A percentile compares a stretch with the other conserved stretches of the same genome.
phyloP scores from a whole-genome alignment of 30 jellyfish, hydroid and myxozoan species.

The Haliclystus octoradiatus region DNA sequence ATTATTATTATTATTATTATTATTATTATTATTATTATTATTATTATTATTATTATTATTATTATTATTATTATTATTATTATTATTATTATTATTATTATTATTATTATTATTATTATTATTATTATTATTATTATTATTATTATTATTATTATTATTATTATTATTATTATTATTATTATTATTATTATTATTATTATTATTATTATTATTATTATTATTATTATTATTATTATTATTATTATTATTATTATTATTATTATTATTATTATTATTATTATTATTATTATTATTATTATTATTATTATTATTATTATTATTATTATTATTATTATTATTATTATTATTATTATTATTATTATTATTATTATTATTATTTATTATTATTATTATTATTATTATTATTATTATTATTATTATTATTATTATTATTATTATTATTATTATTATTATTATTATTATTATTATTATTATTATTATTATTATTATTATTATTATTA shows the following conservation, averaged over 20 bases:
- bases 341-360: too few species aligned
- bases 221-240: background rate
- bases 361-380: too few species aligned
- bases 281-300: too few species aligned
- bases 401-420: too few species aligned
- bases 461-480: too few species aligned
- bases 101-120: background rate
- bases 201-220: background rate
- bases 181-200: background rate
- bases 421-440: too few species aligned
- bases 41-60: background rate
- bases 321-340: too few species aligned
- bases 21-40: background rate
- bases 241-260: background rate
- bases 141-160: background rate
- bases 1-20: background rate
- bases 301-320: too few species aligned
- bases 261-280: too few species aligned
- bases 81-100: background rate
- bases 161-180: background rate
- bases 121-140: background rate
- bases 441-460: too few species aligned
- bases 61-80: background rate
- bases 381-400: too few species aligned
- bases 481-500: too few species aligned